These are phyloP conservation scores for Sphenopsis melanotis DNA, from an alignment of 2,797 vertebrate species.

Conservation along the genomic window DNA sequence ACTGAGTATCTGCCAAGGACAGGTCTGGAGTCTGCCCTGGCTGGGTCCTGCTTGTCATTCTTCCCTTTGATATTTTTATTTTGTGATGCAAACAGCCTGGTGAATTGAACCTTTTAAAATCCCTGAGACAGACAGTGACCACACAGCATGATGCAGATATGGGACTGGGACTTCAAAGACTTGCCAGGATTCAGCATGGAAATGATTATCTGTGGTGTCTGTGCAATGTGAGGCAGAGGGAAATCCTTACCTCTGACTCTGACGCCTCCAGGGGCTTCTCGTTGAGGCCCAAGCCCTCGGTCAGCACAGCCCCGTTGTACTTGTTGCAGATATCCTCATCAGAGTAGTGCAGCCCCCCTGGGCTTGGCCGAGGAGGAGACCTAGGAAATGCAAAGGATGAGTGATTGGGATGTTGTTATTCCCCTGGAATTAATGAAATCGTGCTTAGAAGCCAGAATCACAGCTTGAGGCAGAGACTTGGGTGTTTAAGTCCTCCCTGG, in stretches of 20 bases:
- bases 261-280: conserved; percentile 89
- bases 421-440: not conserved
- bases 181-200: not conserved
- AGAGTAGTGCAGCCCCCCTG: conserved; percentile 91
- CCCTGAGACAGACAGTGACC: not conserved
- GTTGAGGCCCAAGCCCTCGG: conserved; percentile 83
- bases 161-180: not conserved
- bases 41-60: not conserved
- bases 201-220: not conserved
- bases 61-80: not conserved
- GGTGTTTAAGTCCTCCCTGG: not conserved
- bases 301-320: conserved; percentile 88
- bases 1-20: not conserved
- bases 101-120: not conserved
- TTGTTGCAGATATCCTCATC: conserved; percentile 94
- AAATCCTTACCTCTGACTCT: conserved; percentile 86
- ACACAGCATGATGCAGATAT: not conserved
- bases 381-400: conserved; percentile 54
- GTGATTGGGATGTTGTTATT: not conserved
- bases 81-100: not conserved
- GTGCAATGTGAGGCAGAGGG: not conserved
- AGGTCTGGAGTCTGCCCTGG: not conserved
- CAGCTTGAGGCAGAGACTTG: not conserved
- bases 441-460: not conserved
- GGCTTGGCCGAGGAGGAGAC: conserved; percentile 94